Conservation (phyloP, 2,888 invertebrate species). For the Trypoxylon attenuatum region DNA sequence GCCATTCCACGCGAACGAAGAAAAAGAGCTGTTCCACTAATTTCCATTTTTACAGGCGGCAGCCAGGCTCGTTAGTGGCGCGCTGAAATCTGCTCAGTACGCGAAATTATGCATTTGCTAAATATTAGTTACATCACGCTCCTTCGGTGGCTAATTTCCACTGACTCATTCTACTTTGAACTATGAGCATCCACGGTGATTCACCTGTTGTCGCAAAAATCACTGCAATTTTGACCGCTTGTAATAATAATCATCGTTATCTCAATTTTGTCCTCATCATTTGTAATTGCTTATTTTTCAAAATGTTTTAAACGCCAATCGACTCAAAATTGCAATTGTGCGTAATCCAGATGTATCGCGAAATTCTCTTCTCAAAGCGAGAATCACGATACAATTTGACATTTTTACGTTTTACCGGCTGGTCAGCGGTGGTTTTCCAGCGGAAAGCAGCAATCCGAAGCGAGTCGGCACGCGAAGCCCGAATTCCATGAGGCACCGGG, state of each 20-base stretch:
- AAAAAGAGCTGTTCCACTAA: not conserved
- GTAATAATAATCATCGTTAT: too few species aligned
- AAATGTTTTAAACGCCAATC: too few species aligned
- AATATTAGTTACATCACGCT: constrained; percentile 31
- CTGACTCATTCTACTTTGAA: constrained; percentile 2
- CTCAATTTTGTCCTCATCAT: too few species aligned
- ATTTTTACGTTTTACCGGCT: too few species aligned
- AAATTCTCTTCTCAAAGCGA: too few species aligned
- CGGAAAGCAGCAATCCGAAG: too few species aligned
- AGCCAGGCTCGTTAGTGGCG: constrained; percentile 1
- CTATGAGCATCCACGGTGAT: not conserved
- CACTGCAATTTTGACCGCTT: not conserved
- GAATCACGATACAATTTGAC: too few species aligned
- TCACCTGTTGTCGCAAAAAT: not conserved
- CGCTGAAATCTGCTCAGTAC: constrained; percentile 22
- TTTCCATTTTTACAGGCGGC: constrained; percentile 17
- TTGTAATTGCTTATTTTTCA: too few species aligned
- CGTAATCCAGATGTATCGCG: too few species aligned
- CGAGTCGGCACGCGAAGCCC: constrained; percentile 49
- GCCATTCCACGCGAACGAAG: not conserved
- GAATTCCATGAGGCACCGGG: constrained; percentile 49
- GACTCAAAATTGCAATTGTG: too few species aligned
- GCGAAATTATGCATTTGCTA: constrained; percentile 11
- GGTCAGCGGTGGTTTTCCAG: too few species aligned
- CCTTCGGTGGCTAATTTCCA: constrained; percentile 18